phyloP scores from a whole-genome alignment of 2,113 vertebrate species.

The Engystomops pustulosus region DNA sequence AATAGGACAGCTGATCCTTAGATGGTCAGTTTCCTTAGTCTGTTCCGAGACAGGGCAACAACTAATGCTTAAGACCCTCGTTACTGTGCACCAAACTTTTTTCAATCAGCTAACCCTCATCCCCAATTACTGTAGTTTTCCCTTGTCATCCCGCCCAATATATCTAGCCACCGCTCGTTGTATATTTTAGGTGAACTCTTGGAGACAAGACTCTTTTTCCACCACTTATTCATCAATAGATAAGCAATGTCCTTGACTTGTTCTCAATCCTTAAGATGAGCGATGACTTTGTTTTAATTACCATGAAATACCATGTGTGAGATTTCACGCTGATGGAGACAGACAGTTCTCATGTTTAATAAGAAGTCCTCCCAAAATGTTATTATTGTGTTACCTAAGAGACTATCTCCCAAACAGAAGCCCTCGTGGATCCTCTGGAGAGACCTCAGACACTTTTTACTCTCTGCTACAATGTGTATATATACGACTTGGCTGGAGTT shows the following conservation, averaged over 20 bases:
- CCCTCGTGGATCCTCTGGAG: conserved; percentile 82
- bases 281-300: neutral
- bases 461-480: conserved; percentile 75
- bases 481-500: conserved; percentile 79
- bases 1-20: too few relatives aligned
- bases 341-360: conserved; percentile 72
- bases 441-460: conserved; percentile 77
- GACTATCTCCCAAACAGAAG: conserved; percentile 91
- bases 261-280: neutral
- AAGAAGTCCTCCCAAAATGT: conserved; percentile 74
- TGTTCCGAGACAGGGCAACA: too few relatives aligned
- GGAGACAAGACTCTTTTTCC: neutral
- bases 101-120: too few relatives aligned
- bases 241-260: neutral
- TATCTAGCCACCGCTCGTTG: too few relatives aligned
- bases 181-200: neutral
- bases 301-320: conserved; percentile 36
- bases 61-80: too few relatives aligned
- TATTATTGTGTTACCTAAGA: conserved; percentile 85
- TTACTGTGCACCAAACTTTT: too few relatives aligned
- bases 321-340: conserved; percentile 69
- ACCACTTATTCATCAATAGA: neutral
- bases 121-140: too few relatives aligned
- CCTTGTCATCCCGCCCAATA: neutral
- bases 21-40: too few relatives aligned